Evolutionary conservation across 1,140 invertebrate genomes (phyloP).

Genomic region (Pogonomyrmex californicus): DNA sequence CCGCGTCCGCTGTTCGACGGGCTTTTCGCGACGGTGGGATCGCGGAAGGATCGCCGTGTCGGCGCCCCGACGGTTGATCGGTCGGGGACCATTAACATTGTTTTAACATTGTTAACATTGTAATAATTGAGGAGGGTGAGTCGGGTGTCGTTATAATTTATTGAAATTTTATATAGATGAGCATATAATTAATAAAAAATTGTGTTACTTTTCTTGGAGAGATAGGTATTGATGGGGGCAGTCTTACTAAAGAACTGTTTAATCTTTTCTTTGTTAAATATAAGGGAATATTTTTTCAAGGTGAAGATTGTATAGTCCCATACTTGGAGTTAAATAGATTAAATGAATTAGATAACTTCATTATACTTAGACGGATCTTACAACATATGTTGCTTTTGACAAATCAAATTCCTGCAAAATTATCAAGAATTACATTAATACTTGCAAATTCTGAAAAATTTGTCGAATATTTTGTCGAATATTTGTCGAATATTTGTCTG

Average conservation of each 20-base stretch:
- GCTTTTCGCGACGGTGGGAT: too few relatives aligned
- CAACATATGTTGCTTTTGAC: slow-evolving; percentile 26
- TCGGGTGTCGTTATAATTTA: too few relatives aligned
- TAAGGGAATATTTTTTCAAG: slow-evolving; percentile 9
- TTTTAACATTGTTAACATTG: too few relatives aligned
- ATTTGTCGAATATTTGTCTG: not conserved
- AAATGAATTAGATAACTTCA: slow-evolving; percentile 6
- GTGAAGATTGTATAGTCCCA: slow-evolving; percentile 10
- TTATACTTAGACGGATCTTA: not conserved
- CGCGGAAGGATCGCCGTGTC: too few relatives aligned
- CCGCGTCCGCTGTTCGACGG: too few relatives aligned
- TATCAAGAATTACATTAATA: slow-evolving; percentile 22
- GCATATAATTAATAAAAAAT: slow-evolving; percentile 21
- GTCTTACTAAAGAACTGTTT: slow-evolving; percentile 4
- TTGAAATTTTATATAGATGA: too few relatives aligned
- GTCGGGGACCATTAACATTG: too few relatives aligned
- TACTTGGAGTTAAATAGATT: slow-evolving; percentile 4
- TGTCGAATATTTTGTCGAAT: not conserved
- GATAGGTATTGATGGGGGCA: not conserved
- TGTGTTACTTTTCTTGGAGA: slow-evolving; percentile 22
- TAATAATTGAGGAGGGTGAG: too few relatives aligned
- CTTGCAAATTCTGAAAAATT: not conserved
- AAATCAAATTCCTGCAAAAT: not conserved
- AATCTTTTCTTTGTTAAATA: slow-evolving; percentile 19
- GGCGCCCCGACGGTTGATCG: too few relatives aligned